phyloP scores from a whole-genome alignment of 2,888 invertebrate genomes.

The Drosophila paranaensis region DNA sequence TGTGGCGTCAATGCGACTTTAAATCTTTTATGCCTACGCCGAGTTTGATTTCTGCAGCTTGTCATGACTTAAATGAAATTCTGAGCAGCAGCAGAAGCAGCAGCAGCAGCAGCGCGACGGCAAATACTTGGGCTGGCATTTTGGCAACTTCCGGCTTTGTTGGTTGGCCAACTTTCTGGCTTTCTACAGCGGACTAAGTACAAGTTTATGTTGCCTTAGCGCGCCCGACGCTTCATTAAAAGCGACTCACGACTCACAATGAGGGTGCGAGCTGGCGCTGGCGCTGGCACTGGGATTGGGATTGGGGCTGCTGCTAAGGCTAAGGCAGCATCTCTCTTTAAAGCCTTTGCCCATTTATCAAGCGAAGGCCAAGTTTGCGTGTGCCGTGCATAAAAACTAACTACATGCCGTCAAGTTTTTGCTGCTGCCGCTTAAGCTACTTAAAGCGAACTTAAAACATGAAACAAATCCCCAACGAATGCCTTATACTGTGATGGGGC shows the following conservation, averaged over 20 bases:
- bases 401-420: constrained; percentile 58
- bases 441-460: constrained; percentile 79
- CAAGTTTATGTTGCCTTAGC: constrained; percentile 48
- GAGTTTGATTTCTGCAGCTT: constrained; percentile 49
- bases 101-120: constrained; percentile 9
- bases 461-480: constrained; percentile 72
- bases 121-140: constrained; percentile 51
- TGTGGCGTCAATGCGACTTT: constrained; percentile 44
- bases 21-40: constrained; percentile 38
- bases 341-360: constrained; percentile 77
- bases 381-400: constrained; percentile 77
- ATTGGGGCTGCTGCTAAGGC: background rate
- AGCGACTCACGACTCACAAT: constrained; percentile 48
- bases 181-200: constrained; percentile 12
- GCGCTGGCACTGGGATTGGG: background rate
- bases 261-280: background rate
- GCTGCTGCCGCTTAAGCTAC: constrained; percentile 63
- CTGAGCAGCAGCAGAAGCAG: background rate
- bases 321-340: constrained; percentile 44
- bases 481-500: constrained; percentile 1
- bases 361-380: constrained; percentile 77
- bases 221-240: constrained; percentile 74
- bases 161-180: constrained; percentile 53
- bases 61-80: constrained; percentile 58
- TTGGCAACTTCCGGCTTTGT: constrained; percentile 56